Conservation (phyloP, 1,140 invertebrate species). For the Cheumatopsyche charites region DNA sequence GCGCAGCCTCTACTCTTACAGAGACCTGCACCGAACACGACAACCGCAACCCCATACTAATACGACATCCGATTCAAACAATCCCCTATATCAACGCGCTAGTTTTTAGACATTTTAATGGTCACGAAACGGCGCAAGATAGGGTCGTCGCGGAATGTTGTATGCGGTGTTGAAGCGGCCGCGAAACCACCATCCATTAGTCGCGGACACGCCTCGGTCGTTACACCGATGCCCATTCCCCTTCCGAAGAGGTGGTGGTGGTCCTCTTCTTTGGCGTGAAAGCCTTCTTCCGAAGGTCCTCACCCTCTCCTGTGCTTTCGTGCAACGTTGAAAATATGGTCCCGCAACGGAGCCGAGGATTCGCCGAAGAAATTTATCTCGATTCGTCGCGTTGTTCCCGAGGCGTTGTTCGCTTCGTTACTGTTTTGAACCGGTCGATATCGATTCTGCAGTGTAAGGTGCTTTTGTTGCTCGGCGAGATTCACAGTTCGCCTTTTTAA, state of each 20-base stretch:
- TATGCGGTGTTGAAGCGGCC: not conserved
- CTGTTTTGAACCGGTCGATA: no score
- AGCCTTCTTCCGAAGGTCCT: constrained; percentile 31
- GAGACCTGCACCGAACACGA: no score
- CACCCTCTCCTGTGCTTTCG: not conserved
- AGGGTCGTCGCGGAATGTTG: constrained; percentile 1
- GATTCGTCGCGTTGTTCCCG: constrained; percentile 5
- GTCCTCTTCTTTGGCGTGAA: constrained; percentile 16
- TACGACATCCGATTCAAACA: no score
- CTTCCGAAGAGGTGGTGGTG: not conserved
- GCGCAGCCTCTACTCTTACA: no score
- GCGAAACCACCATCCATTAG: constrained; percentile 35
- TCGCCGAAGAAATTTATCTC: constrained; percentile 16
- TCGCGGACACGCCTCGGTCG: constrained; percentile 36
- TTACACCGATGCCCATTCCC: constrained; percentile 18
- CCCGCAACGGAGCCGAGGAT: not conserved
- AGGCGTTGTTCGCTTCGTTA: no score
- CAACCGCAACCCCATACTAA: no score
- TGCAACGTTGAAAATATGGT: constrained; percentile 9
- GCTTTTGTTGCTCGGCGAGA: no score
- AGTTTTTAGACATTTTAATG: constrained; percentile 14
- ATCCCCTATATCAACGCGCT: not conserved
- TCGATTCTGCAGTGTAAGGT: no score
- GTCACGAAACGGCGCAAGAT: not conserved
- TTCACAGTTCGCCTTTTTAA: no score